A percentile compares a stretch with the other conserved stretches of the same genome.
These are phyloP conservation scores for Pollenia amentaria DNA, from an alignment of 2,888 invertebrate genomes.

Conservation along the genomic window DNA sequence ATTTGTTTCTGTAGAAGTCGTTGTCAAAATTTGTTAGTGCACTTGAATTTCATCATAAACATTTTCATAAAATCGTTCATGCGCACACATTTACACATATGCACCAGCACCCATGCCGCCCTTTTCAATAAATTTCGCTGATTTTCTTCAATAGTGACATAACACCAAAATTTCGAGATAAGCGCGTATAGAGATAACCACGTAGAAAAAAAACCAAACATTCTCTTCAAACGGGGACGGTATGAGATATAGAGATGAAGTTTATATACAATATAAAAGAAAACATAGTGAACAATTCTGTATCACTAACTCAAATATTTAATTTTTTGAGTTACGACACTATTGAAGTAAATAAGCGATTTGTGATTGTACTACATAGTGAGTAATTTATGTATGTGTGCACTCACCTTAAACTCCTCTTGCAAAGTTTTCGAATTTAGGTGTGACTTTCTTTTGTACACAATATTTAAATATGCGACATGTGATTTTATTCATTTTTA, in stretches of 20 bases:
- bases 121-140: too few relatives aligned
- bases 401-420: conserved; percentile 49
- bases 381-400: background rate
- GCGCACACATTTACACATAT: background rate
- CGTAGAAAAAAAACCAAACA: too few relatives aligned
- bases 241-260: too few relatives aligned
- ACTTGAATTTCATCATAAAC: conserved; percentile 64
- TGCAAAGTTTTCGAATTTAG: conserved; percentile 34
- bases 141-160: too few relatives aligned
- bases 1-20: conserved; percentile 28
- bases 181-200: too few relatives aligned
- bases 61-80: conserved; percentile 50
- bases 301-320: too few relatives aligned
- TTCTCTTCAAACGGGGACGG: too few relatives aligned
- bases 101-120: background rate
- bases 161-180: background rate
- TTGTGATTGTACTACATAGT: background rate
- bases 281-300: too few relatives aligned
- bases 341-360: too few relatives aligned
- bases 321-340: too few relatives aligned
- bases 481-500: conserved; percentile 58
- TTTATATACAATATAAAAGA: too few relatives aligned
- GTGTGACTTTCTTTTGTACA: conserved; percentile 28
- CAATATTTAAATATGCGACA: conserved; percentile 44
- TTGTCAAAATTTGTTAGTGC: conserved; percentile 51